Evolutionary conservation across 2,888 invertebrate genomes (phyloP), one percentile per base, ranked within the genome.

Genomic region (Camptogramma bilineatum): DNA sequence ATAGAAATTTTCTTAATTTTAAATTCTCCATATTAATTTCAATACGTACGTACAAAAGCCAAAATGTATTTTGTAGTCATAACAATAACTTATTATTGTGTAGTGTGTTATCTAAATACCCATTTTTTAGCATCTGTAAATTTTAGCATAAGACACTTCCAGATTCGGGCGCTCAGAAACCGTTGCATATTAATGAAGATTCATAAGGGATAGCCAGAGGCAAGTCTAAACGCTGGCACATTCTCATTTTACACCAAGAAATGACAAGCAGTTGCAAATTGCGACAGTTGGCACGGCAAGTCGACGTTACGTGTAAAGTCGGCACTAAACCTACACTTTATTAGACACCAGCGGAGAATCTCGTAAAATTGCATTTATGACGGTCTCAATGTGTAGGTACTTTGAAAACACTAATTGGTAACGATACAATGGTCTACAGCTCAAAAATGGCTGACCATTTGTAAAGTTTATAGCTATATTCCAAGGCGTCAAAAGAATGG

Each of bases 321-420:
- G 74, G 73, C 80, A 80, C 80, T 85, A 84, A 83, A 82, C 77
- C 74, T 72, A 55, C 72, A 76, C 74, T 85, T 87, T 87, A 87
- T 86, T 84, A 79, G 81, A 78, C 73, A 79, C 80, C 78, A 83
- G 80, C 80, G 77, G 78, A 75, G 75, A 76, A 72, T 74, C 77
- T 82, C 85, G 80, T 88, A 81, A 88, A 86, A 77, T 74, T 71
- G 71, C 78, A 81, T 86, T 86, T 85, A 86, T 83, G 84, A 79
- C 75, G 73, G 78, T 79, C 72, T 74, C 70, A 72, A 78, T 75
- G 76, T 77, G 78, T 81, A 66, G 39, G 76, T 77, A 77, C 76
- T 76, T 78, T 76, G 76, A 70, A 71, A 78, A 53, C 72, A 80
- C 85, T 88, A 88, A 88, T 88, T 87, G 86, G 82, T 78, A 75